Percentiles rank a stretch among this genome's conserved stretches.
phyloP scores from a whole-genome alignment of 2,797 vertebrate species.

The Pangasius larnaudii region DNA sequence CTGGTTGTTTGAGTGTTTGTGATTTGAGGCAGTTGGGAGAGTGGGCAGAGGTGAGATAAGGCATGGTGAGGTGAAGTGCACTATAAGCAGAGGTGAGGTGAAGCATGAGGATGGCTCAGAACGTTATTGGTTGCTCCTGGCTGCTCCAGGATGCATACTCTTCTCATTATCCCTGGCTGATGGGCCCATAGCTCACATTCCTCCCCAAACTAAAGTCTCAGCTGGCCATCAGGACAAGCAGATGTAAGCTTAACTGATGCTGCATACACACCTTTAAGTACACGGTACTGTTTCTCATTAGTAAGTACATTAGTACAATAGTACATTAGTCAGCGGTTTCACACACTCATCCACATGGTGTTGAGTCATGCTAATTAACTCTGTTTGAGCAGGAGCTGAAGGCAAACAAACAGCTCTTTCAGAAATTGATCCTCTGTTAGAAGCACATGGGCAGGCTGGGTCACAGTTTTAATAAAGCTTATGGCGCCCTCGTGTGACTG shows the following conservation, averaged over 20 bases:
- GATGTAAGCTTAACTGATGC: background rate
- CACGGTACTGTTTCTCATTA: background rate
- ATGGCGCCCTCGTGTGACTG: constrained; percentile 46
- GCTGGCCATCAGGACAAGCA: background rate
- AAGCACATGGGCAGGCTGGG: background rate
- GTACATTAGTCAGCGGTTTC: background rate
- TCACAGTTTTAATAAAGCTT: constrained; percentile 29
- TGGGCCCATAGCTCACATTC: constrained; percentile 53
- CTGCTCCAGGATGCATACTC: constrained; percentile 36
- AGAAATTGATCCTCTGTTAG: constrained; percentile 31
- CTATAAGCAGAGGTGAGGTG: background rate
- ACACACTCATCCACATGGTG: constrained; percentile 1
- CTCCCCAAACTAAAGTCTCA: constrained; percentile 35
- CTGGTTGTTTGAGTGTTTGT: background rate
- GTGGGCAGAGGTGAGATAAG: background rate
- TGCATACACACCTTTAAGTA: background rate
- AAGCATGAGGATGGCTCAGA: constrained; percentile 7
- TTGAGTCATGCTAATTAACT: constrained; percentile 35
- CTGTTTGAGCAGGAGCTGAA: constrained; percentile 25
- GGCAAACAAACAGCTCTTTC: constrained; percentile 44
- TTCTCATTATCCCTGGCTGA: constrained; percentile 53
- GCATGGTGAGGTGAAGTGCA: background rate
- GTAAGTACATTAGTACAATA: too few relatives aligned
- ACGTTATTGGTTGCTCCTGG: constrained; percentile 32
- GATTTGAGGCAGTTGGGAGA: constrained; percentile 6